Percentiles rank a stretch among this genome's conserved stretches.
Conservation (phyloP, 1,140 invertebrate species). For the Cotesia typhae region DNA sequence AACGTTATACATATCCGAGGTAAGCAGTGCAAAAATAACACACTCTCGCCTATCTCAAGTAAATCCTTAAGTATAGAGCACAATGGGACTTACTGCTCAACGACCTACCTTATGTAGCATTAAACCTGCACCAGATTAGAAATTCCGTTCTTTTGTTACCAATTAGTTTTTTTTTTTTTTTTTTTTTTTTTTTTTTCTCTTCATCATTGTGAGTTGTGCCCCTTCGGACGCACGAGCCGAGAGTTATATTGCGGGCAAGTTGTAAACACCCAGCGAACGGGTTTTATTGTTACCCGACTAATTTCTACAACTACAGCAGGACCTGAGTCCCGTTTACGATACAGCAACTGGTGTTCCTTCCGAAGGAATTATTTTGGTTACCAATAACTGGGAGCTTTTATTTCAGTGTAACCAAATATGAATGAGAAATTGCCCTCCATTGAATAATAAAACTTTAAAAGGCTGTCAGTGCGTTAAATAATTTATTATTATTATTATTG, state of each 20-base stretch:
- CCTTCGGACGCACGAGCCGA: constrained; percentile 17
- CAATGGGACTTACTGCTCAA: constrained; percentile 38
- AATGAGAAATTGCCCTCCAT: no score
- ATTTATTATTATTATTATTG: no score
- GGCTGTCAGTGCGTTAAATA: no score
- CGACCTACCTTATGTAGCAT: constrained; percentile 9
- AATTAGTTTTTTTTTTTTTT: neutral
- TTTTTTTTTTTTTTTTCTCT: constrained; percentile 20
- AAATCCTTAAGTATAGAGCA: constrained; percentile 55
- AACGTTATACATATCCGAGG: constrained; percentile 25
- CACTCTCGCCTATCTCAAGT: constrained; percentile 47
- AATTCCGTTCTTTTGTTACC: neutral
- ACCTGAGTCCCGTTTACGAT: constrained; percentile 15
- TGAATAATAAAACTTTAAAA: no score
- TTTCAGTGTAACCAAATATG: neutral
- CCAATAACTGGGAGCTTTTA: constrained; percentile 11
- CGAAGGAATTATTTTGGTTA: constrained; percentile 6
- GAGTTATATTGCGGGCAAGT: constrained; percentile 23
- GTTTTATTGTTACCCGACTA: constrained; percentile 26
- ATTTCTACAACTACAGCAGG: constrained; percentile 14
- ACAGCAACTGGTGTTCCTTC: constrained; percentile 20
- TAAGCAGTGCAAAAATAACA: constrained; percentile 50
- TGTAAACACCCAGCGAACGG: constrained; percentile 24
- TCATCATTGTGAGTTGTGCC: constrained; percentile 16
- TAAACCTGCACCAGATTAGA: neutral